Conservation (phyloP, 2,888 invertebrate genomes). For the Eudasyphora cyanicolor region DNA sequence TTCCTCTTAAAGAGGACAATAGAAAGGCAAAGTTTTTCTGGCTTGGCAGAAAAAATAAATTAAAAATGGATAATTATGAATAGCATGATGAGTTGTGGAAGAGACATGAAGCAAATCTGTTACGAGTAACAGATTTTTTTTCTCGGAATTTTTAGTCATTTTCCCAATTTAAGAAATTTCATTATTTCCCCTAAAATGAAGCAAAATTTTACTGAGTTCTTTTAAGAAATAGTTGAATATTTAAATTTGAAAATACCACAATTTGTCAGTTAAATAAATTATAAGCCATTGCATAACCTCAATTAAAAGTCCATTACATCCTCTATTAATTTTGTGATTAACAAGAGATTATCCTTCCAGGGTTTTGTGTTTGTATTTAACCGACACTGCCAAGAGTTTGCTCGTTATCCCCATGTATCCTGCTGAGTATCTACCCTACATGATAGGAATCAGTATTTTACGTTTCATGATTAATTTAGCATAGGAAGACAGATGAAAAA, state of each 20-base stretch:
- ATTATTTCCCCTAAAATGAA: no score
- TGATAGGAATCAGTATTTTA: background rate
- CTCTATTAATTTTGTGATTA: conserved; percentile 65
- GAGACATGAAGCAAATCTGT: background rate
- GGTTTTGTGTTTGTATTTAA: background rate
- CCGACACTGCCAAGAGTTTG: background rate
- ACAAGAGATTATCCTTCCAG: conserved; percentile 65
- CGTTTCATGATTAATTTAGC: background rate
- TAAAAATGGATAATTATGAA: background rate
- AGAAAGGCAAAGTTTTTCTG: background rate
- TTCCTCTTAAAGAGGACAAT: background rate
- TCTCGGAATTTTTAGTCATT: no score
- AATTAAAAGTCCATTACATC: conserved; percentile 43
- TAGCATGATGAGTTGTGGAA: background rate
- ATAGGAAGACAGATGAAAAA: background rate
- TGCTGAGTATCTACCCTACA: background rate
- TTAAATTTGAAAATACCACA: background rate
- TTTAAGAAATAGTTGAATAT: background rate
- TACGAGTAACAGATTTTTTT: no score
- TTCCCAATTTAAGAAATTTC: no score
- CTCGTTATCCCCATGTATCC: background rate
- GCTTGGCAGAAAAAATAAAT: background rate
- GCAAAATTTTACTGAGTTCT: no score
- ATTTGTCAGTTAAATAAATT: conserved; percentile 1
- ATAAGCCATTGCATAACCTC: background rate